Base-by-base conservation (phyloP, 2,113 vertebrate genomes). In the Harpagus bidentatus region DNA sequence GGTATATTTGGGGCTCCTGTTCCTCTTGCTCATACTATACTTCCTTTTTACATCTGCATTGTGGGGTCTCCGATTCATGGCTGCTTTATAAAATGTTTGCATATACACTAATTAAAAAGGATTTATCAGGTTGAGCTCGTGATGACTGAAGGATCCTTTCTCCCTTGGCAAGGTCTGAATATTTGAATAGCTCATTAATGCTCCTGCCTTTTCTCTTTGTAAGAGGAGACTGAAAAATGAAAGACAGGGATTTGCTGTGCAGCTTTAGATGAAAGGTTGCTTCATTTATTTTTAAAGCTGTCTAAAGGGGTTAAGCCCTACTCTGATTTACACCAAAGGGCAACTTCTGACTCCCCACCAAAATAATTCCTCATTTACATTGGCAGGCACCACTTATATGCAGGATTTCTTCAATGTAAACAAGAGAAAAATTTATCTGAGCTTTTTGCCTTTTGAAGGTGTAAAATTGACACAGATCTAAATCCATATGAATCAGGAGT, bases 121-220 rank as follows among this genome's bases (percentile, higher is more conserved):
- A 80, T 95, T 95, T 88, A 95, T 96, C 79, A 82, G 87, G 79
- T 86, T 95, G 84, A 92, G 79, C 69, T 90, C 25, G 63, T 26
- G 84, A 83, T 73, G 82, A 86, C 79, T 88, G 91, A 96, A 92
- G 48, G 66, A 95, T 82, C 50, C 62, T 76, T 95, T 79, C 85
- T 96, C 71, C 50, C 56, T 89, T 88, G 86, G 76, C 72, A 94
- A 95, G 79, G 91, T 88, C 58, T 96, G 88, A 96, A 92, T 96
- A 91, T 97, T 86, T 96, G 89, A 97, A 95, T 86, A 92, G n/a
- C 56, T 93, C 79, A 82, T 93, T 95, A 93, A 93, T 76, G 48
- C 18, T 91, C 8, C 34, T 78, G 32, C 34, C 85, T 92, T 89
- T 86, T 78, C 43, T 71, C 13, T 82, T 80, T 89, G 25, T 63